phyloP scores from a whole-genome alignment of 1,140 invertebrate genomes.

The Drosophila eugracilis region DNA sequence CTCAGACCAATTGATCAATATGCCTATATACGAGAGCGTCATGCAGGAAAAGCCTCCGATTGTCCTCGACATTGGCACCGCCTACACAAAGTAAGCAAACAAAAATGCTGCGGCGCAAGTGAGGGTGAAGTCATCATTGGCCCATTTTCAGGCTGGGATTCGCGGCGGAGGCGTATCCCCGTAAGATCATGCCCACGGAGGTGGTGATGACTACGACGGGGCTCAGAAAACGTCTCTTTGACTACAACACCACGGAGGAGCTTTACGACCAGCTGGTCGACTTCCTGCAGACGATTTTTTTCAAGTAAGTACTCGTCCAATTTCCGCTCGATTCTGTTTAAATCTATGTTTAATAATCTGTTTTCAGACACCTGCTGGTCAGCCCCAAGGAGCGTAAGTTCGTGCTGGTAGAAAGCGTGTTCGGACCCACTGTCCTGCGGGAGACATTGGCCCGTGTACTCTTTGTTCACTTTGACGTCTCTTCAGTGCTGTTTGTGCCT shows the following conservation, averaged over 20 bases:
- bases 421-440: slow-evolving; percentile 92
- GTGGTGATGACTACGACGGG: slow-evolving; percentile 89
- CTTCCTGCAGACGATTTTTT: slow-evolving; percentile 95
- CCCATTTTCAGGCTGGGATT: slow-evolving; percentile 92
- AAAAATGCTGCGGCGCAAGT: not conserved
- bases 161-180: slow-evolving; percentile 93
- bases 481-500: slow-evolving; percentile 90
- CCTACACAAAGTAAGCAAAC: slow-evolving; percentile 94
- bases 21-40: slow-evolving; percentile 91
- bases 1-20: slow-evolving; percentile 49
- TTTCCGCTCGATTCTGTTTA: slow-evolving; percentile 36
- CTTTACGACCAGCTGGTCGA: slow-evolving; percentile 94
- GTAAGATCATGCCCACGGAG: slow-evolving; percentile 94
- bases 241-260: slow-evolving; percentile 90
- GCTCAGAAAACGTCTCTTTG: slow-evolving; percentile 88
- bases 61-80: slow-evolving; percentile 95
- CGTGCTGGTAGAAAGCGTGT: slow-evolving; percentile 95
- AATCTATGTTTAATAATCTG: slow-evolving; percentile 14
- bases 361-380: slow-evolving; percentile 91
- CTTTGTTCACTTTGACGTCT: slow-evolving; percentile 96
- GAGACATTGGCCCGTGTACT: slow-evolving; percentile 96
- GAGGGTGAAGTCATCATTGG: slow-evolving; percentile 65
- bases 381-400: slow-evolving; percentile 97
- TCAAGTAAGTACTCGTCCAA: slow-evolving; percentile 88
- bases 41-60: slow-evolving; percentile 95